These are phyloP conservation scores for Turnix velox DNA, from an alignment of 2,113 vertebrate genomes.

Conservation along the genomic window DNA sequence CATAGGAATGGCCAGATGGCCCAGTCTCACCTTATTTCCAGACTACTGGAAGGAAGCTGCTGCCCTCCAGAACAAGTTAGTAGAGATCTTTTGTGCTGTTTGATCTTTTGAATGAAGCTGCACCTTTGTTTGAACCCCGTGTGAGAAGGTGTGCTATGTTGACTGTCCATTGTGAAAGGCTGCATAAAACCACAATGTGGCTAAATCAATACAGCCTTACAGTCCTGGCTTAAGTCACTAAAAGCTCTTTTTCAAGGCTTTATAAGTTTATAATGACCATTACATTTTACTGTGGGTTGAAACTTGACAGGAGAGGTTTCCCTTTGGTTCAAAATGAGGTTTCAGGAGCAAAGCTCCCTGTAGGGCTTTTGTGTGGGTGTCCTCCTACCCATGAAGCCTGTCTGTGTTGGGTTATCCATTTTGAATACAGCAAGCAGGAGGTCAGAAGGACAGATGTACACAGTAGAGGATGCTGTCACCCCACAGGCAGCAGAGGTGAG, in stretches of 20 bases:
- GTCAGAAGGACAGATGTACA: not conserved
- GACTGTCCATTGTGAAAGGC: not conserved
- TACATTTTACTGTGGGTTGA: not conserved
- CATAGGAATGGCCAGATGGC: not conserved
- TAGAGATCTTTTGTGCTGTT: conserved; percentile 25
- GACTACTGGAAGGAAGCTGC: not conserved
- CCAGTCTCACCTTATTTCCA: too few species aligned
- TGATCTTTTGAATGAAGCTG: conserved; percentile 15
- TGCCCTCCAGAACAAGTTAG: not conserved
- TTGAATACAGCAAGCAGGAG: not conserved
- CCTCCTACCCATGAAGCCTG: not conserved
- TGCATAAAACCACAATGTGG: not conserved
- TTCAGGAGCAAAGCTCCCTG: not conserved
- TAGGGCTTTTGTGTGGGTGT: not conserved
- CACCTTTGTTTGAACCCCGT: not conserved
- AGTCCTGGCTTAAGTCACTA: not conserved
- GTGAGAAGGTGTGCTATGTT: not conserved
- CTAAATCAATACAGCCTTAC: not conserved
- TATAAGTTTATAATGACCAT: not conserved
- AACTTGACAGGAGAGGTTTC: not conserved
- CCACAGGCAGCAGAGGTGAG: not conserved
- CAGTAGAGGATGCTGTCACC: not conserved
- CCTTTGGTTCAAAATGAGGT: not conserved
- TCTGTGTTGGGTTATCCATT: not conserved
- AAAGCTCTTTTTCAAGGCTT: not conserved